Base-by-base conservation (phyloP, 2,797 vertebrate genomes). In the Sylvia borin region DNA sequence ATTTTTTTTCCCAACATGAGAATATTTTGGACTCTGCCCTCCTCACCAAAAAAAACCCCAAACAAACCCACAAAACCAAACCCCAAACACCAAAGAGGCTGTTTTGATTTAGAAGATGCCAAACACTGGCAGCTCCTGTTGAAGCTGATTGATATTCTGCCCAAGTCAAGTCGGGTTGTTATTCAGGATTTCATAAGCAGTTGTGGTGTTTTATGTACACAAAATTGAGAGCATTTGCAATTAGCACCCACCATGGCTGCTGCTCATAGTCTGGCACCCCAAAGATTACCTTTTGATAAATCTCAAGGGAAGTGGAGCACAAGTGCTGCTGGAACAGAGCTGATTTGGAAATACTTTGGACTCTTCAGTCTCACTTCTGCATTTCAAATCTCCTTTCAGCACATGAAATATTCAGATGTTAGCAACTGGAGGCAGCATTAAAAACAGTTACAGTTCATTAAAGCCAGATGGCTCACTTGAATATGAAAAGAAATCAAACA, bases 401-500 rank as follows among this genome's bases (percentile, higher is more conserved):
- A 93, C 81, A 92, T 88, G 79, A 96, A 97, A 92, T 92, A 73
- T 95, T 95, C 95, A 96, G 93, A 96, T 92, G 93, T 93, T 95
- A 97, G 94, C 93, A 97, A 96, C 88, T 95, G 91, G 92, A 96
- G 92, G 93, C 73, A 97, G 94, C 88, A 96, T 93, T 96, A 96
- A 95, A 96, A 95, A 74, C 93, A 96, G 96, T 96, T 94, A 93
- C 73, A 95, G 88, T 97, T 97, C 78, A 95, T 96, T 97, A 96
- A 97, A 97, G 96, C 90, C 88, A 96, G 90, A 94, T 96, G 96
- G 96, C 93, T 95, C 93, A 96, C 95, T 96, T 95, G 95, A 97
- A 96, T 88, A 97, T 80, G 88, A 95, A 96, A 95, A 95, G 96
- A 97, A 96, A 96, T 79, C 88, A 95, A 96, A 95, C 89, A 53